Base-by-base conservation (phyloP, 2,797 vertebrate species). In the Schizopygopsis malacanthus region DNA sequence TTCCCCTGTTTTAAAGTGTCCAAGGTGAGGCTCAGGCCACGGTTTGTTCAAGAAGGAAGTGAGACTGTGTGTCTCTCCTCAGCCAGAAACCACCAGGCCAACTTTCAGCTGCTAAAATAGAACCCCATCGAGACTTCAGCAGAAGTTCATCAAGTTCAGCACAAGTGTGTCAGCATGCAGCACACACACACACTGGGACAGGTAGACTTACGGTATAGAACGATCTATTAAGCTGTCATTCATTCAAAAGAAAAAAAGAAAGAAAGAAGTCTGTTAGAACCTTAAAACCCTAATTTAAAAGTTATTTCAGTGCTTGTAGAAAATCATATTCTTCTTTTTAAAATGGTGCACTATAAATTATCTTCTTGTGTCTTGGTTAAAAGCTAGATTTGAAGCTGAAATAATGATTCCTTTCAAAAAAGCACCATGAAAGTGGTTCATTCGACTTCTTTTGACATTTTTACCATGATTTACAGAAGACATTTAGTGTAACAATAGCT, bases 101-200 rank as follows among this genome's bases (percentile, higher is more conserved):
- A 65, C 82, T 56, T 77, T 87, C 82, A 87, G 81, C 86, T 84
- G 75, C 82, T 77, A 76, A 83, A 87, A 87, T 59, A 87, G 82
- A 87, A 72, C 69, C 52, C 73, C 76, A 65, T 43, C 8, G 61
- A 79, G 77, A 15, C 69, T 61, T 63, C 20, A 80, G 52, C 54
- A 63, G 25, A 73, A 63, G 84, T 85, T 85, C 77, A 80, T 63
- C 6, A 28, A n/a, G 77, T 83, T 87, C 75, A 84, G 67, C 10
- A 22, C 4, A 65, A 83, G 67, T 43, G 75, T 45, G 41, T 59
- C 61, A 82, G 79, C 65, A 69, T 77, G 41, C 6, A 4, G 25
- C 50, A 37, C 20, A 70, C 79, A 33, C 73, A 37, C 25, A 0
- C 3, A 18, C n/a, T 69, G 73, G 39, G 18, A 18, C 63, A 84